Base-by-base conservation (phyloP, 2,113 vertebrate genomes). In the Galemys pyrenaicus region DNA sequence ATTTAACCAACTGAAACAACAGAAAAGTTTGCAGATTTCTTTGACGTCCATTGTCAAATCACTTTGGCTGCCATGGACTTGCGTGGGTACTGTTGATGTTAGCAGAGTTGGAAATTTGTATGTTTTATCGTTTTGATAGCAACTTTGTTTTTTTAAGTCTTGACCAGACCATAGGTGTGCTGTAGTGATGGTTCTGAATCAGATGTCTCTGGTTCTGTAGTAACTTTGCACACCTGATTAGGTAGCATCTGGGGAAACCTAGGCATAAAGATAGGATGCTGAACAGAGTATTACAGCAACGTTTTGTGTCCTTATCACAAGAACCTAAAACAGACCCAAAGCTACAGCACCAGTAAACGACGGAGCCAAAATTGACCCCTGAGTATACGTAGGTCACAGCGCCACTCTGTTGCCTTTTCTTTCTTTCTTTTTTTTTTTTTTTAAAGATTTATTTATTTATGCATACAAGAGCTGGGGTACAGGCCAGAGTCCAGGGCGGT, bases 271-370 rank as follows among this genome's bases (percentile, higher is more conserved):
- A 9, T 17, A 13, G 17, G 10, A 0, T 13, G 28, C 28, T 56
- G 3, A 28, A 39, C 30, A 30, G 30, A 73, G 39, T 15, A 3
- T 15, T 3, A 19, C 4, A 2, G 65, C 4, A 4, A 26, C 22
- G 2, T 46, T 41, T 46, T 0, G 4, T n/a, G 67, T 28, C 19
- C 46, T 11, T 20, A 0, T 4, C 1, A 0, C 11, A 30, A 22
- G 4, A 60, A 64, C 73, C 26, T n/a, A 49, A 5, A 85, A 41
- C 46, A 78, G 64, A 46, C 30, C 44, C 30, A 9, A 13, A 11
- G 60, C 44, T 17, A 30, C 32, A 24, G 80, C 5, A 2, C 20
- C 28, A 0, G 51, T 5, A 5, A 30, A 7, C 1, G 32, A 12
- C 19, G 9, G 51, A 49, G 39, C 46, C 24, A 0, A 6, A 22